These are phyloP conservation scores for Heliocidaris tuberculata DNA, from an alignment of 35 echinoderm and acorn worm genomes.

Conservation along the genomic window DNA sequence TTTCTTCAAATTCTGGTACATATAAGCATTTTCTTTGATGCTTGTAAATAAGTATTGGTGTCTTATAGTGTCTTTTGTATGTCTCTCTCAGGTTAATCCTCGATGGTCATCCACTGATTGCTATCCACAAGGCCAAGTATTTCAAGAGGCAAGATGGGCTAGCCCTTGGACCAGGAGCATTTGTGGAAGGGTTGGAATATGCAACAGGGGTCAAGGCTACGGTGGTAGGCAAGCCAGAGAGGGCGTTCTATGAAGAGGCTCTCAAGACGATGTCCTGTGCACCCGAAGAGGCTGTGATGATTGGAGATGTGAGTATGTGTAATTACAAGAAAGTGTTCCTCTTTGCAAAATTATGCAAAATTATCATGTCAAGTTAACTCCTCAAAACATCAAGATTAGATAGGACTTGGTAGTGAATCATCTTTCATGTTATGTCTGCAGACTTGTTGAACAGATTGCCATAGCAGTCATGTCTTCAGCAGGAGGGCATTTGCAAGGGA, in stretches of 20 bases:
- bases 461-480: too few species aligned
- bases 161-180: conserved; percentile 87
- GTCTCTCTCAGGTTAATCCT: conserved; percentile 74
- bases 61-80: not conserved
- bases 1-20: too few species aligned
- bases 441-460: too few species aligned
- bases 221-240: conserved; percentile 91
- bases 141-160: conserved; percentile 87
- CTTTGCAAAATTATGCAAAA: not conserved
- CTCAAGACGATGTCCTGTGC: conserved; percentile 69
- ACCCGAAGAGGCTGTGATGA: conserved; percentile 91
- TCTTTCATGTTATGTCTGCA: too few species aligned
- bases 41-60: too few species aligned
- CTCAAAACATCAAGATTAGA: too few species aligned
- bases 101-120: conserved; percentile 76
- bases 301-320: conserved; percentile 85
- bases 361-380: not conserved
- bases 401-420: too few species aligned
- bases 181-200: conserved; percentile 89
- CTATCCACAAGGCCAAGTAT: conserved; percentile 87
- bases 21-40: too few species aligned
- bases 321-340: not conserved
- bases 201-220: conserved; percentile 68
- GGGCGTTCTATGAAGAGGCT: conserved; percentile 74
- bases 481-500: too few species aligned